Evolutionary conservation across 2,113 vertebrate genomes (phyloP), one percentile per base, ranked within the genome.

Genomic region (Carassius auratus): DNA sequence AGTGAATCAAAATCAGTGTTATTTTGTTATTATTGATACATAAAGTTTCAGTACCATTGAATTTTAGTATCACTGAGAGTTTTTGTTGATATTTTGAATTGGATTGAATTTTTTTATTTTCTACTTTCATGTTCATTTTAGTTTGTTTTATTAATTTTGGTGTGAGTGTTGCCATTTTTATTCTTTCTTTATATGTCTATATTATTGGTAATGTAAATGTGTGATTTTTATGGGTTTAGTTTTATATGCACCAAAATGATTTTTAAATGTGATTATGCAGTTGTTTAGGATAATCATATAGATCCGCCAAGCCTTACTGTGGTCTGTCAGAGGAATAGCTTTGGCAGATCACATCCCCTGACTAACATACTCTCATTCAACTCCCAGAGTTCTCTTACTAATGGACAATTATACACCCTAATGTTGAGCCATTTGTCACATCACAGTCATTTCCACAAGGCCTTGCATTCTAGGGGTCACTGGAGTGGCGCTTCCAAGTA

Each of bases 391-490:
- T 33, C 62, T 36, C 59, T 48, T 66, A 15, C 64, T 79, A 85
- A 85, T 88, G 82, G 82, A 82, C 73, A 36, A 85, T 86, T 81
- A 85, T 23, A 50, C 52, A 61, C 57, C 23, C n/a, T 83, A 82
- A 64, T 78, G 64, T 79, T 85, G 84, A 50, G 42, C 68, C 66
- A 85, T 88, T 74, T 59, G 66, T 88, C 85, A 86, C 50, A n/a
- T 59, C n/a, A 23, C 13, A 68, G 36, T 36, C 73, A 62, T 78
- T 89, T 82, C 76, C 79, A 48, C 26, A 3, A 66, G 33, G 64
- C 33, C 64, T 66, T 9, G 13, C 57, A 55, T n/a, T 76, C 3
- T 14, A 55, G 83, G 26, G 81, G 69, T 64, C 78, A 78, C 30
- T 15, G 8, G 74, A 55, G 68, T 21, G 23, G 48, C 17, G 59